Conservation (phyloP, 2,113 vertebrate genomes). For the Myotis lucifugus region DNA sequence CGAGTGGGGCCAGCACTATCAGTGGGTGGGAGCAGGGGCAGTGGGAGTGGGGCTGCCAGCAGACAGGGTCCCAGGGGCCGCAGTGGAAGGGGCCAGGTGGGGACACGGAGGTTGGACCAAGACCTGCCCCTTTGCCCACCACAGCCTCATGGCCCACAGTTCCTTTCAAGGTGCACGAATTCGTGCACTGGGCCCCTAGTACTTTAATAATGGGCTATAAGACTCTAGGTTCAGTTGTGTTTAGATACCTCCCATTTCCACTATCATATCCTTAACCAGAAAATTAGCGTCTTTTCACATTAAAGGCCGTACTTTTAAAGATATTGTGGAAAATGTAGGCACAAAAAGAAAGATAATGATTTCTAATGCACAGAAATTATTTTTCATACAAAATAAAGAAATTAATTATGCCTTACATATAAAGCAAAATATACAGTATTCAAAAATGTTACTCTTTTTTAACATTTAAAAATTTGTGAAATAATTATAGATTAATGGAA, state of each 20-base stretch:
- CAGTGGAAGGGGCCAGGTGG: too few relatives aligned
- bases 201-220: conserved; percentile 9
- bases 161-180: too few relatives aligned
- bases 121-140: too few relatives aligned
- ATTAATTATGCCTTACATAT: not conserved
- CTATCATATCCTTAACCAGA: not conserved
- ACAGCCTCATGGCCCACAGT: too few relatives aligned
- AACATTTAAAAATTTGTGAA: not conserved
- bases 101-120: too few relatives aligned
- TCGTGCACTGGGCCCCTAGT: too few relatives aligned
- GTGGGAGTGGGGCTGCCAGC: too few relatives aligned
- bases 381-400: not conserved
- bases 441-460: not conserved
- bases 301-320: not conserved
- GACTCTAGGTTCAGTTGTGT: not conserved
- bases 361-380: not conserved
- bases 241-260: not conserved
- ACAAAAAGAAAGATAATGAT: not conserved
- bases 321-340: not conserved
- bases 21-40: too few relatives aligned
- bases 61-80: too few relatives aligned
- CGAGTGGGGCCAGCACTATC: too few relatives aligned
- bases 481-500: not conserved
- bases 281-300: not conserved
- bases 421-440: not conserved